These are phyloP conservation scores for Fopius arisanus DNA, from an alignment of 1,140 invertebrate species.

Conservation along the genomic window DNA sequence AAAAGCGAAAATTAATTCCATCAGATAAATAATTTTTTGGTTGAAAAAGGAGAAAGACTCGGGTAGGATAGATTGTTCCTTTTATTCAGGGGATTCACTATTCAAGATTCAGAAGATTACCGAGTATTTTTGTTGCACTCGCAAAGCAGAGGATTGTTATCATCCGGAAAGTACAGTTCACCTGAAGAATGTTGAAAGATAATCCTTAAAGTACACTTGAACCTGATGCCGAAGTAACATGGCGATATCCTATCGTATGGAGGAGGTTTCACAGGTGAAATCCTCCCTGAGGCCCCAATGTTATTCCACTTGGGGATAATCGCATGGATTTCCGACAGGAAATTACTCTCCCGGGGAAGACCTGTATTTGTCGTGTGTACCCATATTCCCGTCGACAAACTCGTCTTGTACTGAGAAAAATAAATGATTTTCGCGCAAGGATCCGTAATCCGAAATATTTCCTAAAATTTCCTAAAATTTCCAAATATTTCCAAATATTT, in stretches of 20 bases:
- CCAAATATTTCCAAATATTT: too few species aligned
- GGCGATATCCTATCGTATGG: conserved; percentile 1
- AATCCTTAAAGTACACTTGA: not conserved
- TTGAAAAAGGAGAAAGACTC: too few species aligned
- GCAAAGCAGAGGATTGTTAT: not conserved
- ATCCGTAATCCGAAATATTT: too few species aligned
- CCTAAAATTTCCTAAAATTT: too few species aligned
- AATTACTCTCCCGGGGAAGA: conserved; percentile 42
- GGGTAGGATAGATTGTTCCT: too few species aligned
- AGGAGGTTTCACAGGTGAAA: conserved; percentile 25
- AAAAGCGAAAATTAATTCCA: too few species aligned
- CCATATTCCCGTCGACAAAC: conserved; percentile 14
- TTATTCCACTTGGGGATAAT: conserved; percentile 46
- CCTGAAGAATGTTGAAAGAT: not conserved
- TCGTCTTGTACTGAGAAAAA: not conserved
- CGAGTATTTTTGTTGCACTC: not conserved
- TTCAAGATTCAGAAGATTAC: too few species aligned
- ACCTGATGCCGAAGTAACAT: not conserved
- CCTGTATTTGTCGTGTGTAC: not conserved
- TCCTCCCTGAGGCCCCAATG: conserved; percentile 39
- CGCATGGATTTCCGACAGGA: conserved; percentile 46
- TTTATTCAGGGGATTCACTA: too few species aligned
- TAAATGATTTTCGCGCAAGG: too few species aligned
- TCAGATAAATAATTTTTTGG: too few species aligned
- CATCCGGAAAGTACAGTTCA: not conserved